Evolutionary conservation across 1,140 invertebrate species (phyloP), one percentile per base, ranked within the genome.

Genomic region (Nephila pilipes): DNA sequence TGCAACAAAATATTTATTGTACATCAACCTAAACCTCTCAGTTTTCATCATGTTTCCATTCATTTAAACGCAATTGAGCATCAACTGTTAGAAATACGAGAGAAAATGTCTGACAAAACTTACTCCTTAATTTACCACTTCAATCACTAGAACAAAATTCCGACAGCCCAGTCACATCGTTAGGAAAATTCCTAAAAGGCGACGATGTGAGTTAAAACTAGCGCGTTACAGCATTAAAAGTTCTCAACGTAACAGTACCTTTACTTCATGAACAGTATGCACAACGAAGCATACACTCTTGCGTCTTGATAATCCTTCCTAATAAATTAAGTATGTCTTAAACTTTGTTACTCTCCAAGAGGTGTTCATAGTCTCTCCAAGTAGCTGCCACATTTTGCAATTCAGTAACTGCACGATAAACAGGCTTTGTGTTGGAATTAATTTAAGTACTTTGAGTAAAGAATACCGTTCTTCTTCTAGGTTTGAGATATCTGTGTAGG

Each of bases 271-370:
- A 75, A 29, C 69, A 75, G 69, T 75, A 75, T 75, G 69, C 69
- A 75, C 69, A 75, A 29, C 69, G 69, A 18, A 75, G 69, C 69
- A 75, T 18, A 60, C 69, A 75, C 69, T 75, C 69, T 75, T 36
- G 69, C 12, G 69, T 75, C 69, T 75, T 75, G 25, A 75, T 75
- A 75, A 75, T 75, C 69, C 69, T 75, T 75, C 69, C 69, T 75
- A 75, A 75, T 75, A 75, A 75, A 75, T 75, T 75, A 75, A 75
- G 69, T 75, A 75, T 75, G 69, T 32, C 69, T 75, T 75, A 75
- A 75, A 75, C 69, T 75, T 75, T 36, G 69, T 36, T 75, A 75
- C 69, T 75, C 69, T 14, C 69, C 12, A 36, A 75, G 69, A 75
- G 29, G 25, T 75, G 69, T 60, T 60, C 58, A 60, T 60, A 60